Evolutionary conservation across 2,888 invertebrate species (phyloP).

Genomic region (Bursaphelenchus okinawaensis): DNA sequence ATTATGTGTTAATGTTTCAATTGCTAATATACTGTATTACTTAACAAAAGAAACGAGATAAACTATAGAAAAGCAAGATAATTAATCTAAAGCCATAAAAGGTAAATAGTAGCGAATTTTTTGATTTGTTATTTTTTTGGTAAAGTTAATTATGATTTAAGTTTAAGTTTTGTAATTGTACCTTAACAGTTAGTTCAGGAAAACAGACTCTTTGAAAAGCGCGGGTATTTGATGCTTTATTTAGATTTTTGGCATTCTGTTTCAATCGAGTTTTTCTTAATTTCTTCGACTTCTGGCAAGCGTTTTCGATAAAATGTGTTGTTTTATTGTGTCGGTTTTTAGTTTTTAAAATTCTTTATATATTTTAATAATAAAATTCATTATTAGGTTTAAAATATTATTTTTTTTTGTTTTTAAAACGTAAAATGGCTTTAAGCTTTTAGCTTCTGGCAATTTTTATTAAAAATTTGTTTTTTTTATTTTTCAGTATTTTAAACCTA

Average conservation of each 20-base stretch:
- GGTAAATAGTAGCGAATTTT: no score
- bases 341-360: not conserved
- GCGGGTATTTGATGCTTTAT: not conserved
- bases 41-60: no score
- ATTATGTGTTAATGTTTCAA: no score
- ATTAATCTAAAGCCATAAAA: no score
- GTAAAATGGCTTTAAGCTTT: no score
- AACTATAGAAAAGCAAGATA: no score
- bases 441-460: not conserved
- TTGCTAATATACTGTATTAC: no score
- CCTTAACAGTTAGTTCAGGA: not conserved
- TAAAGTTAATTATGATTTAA: no score
- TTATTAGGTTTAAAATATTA: not conserved
- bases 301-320: not conserved
- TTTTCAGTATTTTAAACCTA: not conserved
- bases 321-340: not conserved
- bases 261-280: not conserved
- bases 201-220: not conserved
- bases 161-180: no score
- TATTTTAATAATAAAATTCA: not conserved
- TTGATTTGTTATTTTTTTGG: no score
- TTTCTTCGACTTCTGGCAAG: not conserved
- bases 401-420: not conserved
- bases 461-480: not conserved
- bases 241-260: not conserved